Conservation (phyloP, 2,888 invertebrate species). For the Epinotia demarniana region DNA sequence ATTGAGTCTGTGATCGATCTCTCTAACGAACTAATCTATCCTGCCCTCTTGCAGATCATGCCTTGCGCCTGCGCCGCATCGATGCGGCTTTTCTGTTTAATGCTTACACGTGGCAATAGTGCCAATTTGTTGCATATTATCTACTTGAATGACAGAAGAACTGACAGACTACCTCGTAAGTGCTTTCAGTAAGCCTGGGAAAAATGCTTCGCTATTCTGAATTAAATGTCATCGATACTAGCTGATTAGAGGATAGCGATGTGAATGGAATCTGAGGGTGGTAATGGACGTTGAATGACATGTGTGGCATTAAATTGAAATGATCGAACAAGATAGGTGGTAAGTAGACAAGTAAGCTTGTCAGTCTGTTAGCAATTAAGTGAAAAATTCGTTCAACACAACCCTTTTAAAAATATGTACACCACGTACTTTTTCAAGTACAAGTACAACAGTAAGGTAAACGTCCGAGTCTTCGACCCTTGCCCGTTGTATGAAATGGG, state of each 20-base stretch:
- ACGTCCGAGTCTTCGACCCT: too few species aligned
- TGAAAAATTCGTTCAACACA: neutral
- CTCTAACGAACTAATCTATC: too few species aligned
- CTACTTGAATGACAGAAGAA: constrained; percentile 63
- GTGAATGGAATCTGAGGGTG: constrained; percentile 17
- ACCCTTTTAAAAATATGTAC: too few species aligned
- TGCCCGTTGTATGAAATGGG: too few species aligned
- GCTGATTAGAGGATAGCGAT: constrained; percentile 31
- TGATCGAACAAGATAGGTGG: constrained; percentile 27
- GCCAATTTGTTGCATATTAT: constrained; percentile 79
- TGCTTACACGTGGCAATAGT: constrained; percentile 70
- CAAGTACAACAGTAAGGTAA: too few species aligned
- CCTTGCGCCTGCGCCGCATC: constrained; percentile 53
- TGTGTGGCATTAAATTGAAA: constrained; percentile 24
- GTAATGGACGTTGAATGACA: constrained; percentile 23
- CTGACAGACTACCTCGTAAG: constrained; percentile 70
- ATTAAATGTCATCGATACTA: constrained; percentile 40
- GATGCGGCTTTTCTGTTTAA: constrained; percentile 71
- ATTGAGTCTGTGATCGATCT: too few species aligned
- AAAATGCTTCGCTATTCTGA: constrained; percentile 43
- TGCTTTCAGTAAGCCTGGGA: constrained; percentile 45
- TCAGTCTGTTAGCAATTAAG: neutral
- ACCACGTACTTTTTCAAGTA: too few species aligned
- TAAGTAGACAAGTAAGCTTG: constrained; percentile 10
- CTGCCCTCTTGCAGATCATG: constrained; percentile 14